Conservation (phyloP, 2,797 vertebrate species). For the Cryptoprocta ferox region DNA sequence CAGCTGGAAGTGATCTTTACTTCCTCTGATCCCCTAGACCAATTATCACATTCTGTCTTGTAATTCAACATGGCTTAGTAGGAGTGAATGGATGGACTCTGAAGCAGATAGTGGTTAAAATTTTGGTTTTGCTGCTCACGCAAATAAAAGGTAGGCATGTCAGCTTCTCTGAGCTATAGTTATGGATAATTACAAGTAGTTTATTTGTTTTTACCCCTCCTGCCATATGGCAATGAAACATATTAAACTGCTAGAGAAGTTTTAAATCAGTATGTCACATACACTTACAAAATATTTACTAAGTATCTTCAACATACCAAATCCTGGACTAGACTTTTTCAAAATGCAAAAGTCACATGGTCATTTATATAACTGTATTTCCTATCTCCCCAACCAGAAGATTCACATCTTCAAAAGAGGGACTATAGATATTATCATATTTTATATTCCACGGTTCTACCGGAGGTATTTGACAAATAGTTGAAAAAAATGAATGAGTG, state of each 20-base stretch:
- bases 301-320: neutral
- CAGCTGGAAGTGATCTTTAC: conserved; percentile 75
- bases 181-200: neutral
- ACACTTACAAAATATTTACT: neutral
- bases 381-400: neutral
- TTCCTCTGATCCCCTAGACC: conserved; percentile 63
- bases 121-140: conserved; percentile 46
- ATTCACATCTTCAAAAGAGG: neutral
- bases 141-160: neutral
- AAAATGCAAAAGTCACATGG: conserved; percentile 23
- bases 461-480: neutral
- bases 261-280: conserved; percentile 1
- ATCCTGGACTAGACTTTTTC: neutral
- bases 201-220: neutral
- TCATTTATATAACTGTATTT: neutral
- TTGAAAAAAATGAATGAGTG: neutral
- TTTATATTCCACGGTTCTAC: neutral
- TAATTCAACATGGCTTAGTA: conserved; percentile 70
- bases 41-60: conserved; percentile 73
- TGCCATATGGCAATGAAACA: neutral
- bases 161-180: neutral
- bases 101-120: conserved; percentile 34
- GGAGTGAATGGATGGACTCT: neutral
- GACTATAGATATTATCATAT: neutral
- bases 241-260: neutral